phyloP scores from a whole-genome alignment of 1,140 invertebrate genomes.

The Hydropsyche tenuis region DNA sequence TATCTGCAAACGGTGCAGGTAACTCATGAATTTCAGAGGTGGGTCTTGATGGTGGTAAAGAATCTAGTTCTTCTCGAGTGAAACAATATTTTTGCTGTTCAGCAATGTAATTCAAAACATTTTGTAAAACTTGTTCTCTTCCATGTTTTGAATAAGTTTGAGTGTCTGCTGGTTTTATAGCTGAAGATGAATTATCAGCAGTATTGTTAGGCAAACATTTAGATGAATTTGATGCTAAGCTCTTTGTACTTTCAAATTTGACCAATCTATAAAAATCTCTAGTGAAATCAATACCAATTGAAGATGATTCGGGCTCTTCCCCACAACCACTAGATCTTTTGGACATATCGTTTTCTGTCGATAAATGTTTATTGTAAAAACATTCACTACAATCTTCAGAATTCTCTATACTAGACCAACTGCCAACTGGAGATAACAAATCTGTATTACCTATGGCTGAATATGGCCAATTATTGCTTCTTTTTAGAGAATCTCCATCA shows the following conservation, averaged over 20 bases:
- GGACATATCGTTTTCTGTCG: constrained; percentile 58
- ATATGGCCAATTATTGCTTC: constrained; percentile 62
- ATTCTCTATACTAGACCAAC: constrained; percentile 66
- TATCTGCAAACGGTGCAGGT: constrained; percentile 58
- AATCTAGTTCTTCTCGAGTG: constrained; percentile 64
- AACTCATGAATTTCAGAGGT: constrained; percentile 62
- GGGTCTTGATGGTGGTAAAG: constrained; percentile 62
- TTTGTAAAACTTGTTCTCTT: constrained; percentile 73
- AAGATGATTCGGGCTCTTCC: constrained; percentile 69
- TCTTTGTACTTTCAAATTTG: constrained; percentile 81
- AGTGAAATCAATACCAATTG: constrained; percentile 78
- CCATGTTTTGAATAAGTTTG: constrained; percentile 63
- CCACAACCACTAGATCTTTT: constrained; percentile 72
- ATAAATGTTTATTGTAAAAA: constrained; percentile 49
- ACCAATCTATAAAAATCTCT: constrained; percentile 78
- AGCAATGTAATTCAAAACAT: constrained; percentile 76
- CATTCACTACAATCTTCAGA: constrained; percentile 56
- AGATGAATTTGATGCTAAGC: constrained; percentile 77
- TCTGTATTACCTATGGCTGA: constrained; percentile 55
- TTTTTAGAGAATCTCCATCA: constrained; percentile 43
- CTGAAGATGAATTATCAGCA: constrained; percentile 58
- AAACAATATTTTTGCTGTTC: constrained; percentile 76
- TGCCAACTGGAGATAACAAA: constrained; percentile 67
- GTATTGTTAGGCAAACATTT: constrained; percentile 61
- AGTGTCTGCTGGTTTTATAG: constrained; percentile 57